Evolutionary conservation across 2,113 vertebrate species (phyloP).

Genomic region (Dendrocopos noguchii): DNA sequence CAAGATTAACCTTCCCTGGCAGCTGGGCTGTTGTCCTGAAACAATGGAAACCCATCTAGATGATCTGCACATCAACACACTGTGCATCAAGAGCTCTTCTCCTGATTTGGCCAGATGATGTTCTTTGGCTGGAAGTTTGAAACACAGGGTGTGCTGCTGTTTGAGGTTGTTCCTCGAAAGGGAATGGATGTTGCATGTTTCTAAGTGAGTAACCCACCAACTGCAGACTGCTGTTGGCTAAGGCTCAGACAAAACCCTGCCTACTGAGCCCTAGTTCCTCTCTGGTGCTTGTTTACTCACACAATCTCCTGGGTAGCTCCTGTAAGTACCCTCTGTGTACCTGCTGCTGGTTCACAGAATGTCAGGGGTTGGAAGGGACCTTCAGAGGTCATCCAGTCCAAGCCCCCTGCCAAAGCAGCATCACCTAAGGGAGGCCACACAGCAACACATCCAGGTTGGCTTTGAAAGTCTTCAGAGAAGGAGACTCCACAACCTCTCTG

Average conservation of each 20-base stretch:
- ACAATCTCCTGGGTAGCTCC: background rate
- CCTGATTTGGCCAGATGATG: background rate
- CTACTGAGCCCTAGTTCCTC: background rate
- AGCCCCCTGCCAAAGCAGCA: too few relatives aligned
- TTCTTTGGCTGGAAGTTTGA: background rate
- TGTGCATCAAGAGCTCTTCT: background rate
- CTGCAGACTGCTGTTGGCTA: background rate
- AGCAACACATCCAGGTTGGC: too few relatives aligned
- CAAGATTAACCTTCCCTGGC: background rate
- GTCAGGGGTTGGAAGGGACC: too few relatives aligned
- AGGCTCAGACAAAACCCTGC: background rate
- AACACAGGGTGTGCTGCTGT: background rate
- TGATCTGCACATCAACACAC: background rate
- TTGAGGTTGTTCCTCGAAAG: background rate
- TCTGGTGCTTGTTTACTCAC: background rate
- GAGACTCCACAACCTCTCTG: too few relatives aligned
- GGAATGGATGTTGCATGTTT: background rate
- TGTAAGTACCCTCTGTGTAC: background rate
- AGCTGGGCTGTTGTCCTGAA: background rate
- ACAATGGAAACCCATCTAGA: background rate
- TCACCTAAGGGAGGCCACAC: too few relatives aligned
- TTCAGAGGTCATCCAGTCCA: too few relatives aligned
- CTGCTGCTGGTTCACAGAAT: background rate
- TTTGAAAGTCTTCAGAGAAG: too few relatives aligned
- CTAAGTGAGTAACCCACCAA: background rate